These are phyloP conservation scores for Corythaixoides concolor DNA, from an alignment of 2,113 vertebrate species.

Conservation along the genomic window DNA sequence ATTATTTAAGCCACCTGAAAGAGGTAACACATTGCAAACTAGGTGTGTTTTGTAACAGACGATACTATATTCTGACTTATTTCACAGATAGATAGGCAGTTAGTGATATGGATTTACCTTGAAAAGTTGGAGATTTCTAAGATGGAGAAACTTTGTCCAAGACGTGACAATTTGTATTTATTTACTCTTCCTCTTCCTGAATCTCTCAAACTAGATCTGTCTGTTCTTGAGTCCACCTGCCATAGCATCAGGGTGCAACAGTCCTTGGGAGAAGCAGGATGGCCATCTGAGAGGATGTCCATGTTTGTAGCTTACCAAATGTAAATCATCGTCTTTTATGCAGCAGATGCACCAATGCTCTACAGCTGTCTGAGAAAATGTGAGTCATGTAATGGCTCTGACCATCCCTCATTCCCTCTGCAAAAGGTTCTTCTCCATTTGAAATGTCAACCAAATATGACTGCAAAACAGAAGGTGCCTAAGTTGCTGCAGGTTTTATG, in stretches of 20 bases:
- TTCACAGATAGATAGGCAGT: neutral
- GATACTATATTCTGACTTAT: neutral
- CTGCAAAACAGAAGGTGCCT: neutral
- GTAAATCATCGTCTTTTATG: neutral
- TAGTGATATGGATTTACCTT: neutral
- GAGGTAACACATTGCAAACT: neutral
- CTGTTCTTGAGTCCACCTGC: neutral
- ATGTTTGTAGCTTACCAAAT: neutral
- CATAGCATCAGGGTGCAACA: neutral
- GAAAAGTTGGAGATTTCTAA: neutral
- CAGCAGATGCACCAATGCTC: neutral
- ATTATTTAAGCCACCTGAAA: neutral
- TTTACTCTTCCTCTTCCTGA: neutral
- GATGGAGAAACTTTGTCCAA: neutral
- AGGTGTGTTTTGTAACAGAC: neutral
- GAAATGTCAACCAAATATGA: neutral
- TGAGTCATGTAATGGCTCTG: neutral
- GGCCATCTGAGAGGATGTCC: neutral
- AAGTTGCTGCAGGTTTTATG: neutral
- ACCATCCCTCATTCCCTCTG: neutral
- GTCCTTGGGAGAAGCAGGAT: neutral
- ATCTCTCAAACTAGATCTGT: neutral
- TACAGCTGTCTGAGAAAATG: neutral
- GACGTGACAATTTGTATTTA: neutral
- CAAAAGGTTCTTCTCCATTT: neutral